These are phyloP conservation scores for Intellagama lesueurii DNA, from an alignment of 2,797 vertebrate species.

Conservation along the genomic window DNA sequence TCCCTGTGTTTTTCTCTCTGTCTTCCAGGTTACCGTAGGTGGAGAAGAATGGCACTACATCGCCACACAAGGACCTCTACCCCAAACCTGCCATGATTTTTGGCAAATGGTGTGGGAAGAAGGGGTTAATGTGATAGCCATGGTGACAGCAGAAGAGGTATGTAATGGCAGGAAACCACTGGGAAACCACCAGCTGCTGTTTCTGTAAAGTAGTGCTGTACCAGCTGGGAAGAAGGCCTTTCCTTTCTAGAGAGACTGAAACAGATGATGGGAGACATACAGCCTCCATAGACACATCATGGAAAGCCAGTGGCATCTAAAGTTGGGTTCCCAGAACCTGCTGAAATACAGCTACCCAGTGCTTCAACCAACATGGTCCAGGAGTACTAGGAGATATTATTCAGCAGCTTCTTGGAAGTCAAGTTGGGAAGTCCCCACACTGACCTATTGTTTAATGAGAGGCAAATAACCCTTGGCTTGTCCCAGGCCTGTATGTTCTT, in stretches of 20 bases:
- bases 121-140: conserved; percentile 96
- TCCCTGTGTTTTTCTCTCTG: conserved; percentile 57
- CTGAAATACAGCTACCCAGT: background rate
- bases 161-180: background rate
- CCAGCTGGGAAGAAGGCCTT: background rate
- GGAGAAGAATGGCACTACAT: conserved; percentile 98
- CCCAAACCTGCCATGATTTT: conserved; percentile 95
- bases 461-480: background rate
- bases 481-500: background rate
- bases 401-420: background rate
- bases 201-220: background rate
- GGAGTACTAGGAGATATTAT: background rate
- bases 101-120: conserved; percentile 99
- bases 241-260: background rate
- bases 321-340: background rate
- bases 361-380: background rate
- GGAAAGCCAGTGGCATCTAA: background rate
- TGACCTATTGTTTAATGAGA: background rate
- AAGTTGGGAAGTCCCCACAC: background rate
- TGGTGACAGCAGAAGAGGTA: conserved; percentile 99
- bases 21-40: conserved; percentile 87
- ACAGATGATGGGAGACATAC: background rate
- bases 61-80: conserved; percentile 94
- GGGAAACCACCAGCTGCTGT: background rate
- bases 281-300: background rate